Base-by-base conservation (phyloP, 2,797 vertebrate species). In the Pangasius mekongensis region DNA sequence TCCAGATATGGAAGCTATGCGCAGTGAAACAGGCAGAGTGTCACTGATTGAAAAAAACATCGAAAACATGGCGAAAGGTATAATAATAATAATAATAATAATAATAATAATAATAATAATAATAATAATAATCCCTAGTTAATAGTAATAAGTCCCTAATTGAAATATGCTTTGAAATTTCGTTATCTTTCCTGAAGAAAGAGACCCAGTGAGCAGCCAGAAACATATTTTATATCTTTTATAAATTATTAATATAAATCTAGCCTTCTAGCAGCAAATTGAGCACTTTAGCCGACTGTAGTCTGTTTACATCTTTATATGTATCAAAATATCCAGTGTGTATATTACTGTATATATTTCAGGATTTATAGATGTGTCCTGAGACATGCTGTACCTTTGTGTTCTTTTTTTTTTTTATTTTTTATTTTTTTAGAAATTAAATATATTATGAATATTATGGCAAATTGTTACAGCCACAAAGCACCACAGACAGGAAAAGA, bases 11-110 rank as follows among this genome's bases (percentile, higher is more conserved):
- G 98, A 98, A 33, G 93, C 92, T 22, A 91, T 96, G 85, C 90
- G 92, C 92, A 95, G 96, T 88, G 96, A 97, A 86, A 93, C 95
- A 88, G 89, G 94, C n/a, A 95, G 94, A 93, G 93, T 93, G 90
- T 94, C 93, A 84, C 92, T 97, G 91, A 86, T 97, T 92, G 97
- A 98, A 89, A 98, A 97, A 93, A 95, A 97, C 91, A 95, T 98
- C 83, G 97, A 98, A 93, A 97, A 95, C 92, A 92, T 98, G 95
- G 98, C 98, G 88, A 98, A 98, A 97, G 98, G 98, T 99, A 96
- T 36, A 71, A 71, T 33, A 74, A 27, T 47, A 74, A 74, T 74
- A 27, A 74, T 74, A 4, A 74, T 73, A 11, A 74, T 74, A 10
- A 74, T 69, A 22, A 76, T 74, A 13, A 39, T 43, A 27, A 74